A percentile compares a stretch with the other conserved stretches of the same genome.
phyloP scores from a whole-genome alignment of 2,888 invertebrate species.

The Frankliniella intonsa region DNA sequence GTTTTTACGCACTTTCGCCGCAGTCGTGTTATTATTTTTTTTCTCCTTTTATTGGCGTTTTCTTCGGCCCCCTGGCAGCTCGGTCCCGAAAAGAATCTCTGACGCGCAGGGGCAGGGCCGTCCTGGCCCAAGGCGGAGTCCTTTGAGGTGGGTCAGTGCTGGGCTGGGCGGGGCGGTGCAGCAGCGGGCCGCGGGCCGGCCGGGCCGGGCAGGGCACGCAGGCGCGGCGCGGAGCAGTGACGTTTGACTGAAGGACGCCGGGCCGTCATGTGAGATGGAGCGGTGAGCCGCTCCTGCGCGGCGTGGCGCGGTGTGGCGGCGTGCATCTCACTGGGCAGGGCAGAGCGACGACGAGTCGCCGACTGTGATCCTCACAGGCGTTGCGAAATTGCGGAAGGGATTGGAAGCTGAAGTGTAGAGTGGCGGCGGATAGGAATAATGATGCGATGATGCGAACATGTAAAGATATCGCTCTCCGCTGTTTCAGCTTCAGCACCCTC shows the following conservation, averaged over 20 bases:
- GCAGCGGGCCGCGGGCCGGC: not conserved
- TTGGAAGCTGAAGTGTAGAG: not conserved
- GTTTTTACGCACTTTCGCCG: no score
- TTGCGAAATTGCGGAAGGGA: slow-evolving; percentile 19
- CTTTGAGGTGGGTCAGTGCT: slow-evolving; percentile 24
- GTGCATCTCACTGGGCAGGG: not conserved
- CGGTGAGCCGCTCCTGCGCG: not conserved
- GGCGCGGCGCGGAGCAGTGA: not conserved
- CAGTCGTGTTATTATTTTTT: no score
- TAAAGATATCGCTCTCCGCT: not conserved
- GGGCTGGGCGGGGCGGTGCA: not conserved
- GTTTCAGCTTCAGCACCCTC: no score
- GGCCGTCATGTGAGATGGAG: slow-evolving; percentile 21
- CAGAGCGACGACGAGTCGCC: not conserved
- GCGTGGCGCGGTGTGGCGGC: not conserved
- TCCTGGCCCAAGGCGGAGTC: slow-evolving; percentile 6
- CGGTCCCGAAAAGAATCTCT: no score
- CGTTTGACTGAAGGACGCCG: slow-evolving; percentile 23
- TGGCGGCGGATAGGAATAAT: not conserved
- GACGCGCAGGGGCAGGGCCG: not conserved
- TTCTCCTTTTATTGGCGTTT: no score
- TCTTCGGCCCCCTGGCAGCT: no score
- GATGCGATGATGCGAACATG: not conserved
- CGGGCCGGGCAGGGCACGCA: not conserved
- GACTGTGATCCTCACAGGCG: not conserved